A percentile compares a stretch with the other conserved stretches of the same genome.
These are phyloP conservation scores for Pseudomyrmex flavicornis DNA, from an alignment of 1,140 invertebrate genomes.

Conservation along the genomic window DNA sequence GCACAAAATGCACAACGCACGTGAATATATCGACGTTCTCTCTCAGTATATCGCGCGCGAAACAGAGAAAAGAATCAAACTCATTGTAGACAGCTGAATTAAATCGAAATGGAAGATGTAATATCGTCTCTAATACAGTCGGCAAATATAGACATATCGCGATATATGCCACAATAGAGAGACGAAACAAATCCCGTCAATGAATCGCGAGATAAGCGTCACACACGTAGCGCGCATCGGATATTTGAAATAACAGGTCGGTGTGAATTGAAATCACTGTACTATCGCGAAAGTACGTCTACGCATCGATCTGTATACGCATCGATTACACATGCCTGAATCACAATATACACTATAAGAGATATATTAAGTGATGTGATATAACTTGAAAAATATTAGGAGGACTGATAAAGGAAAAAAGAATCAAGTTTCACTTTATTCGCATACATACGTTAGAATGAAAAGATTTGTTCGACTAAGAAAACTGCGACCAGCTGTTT, in stretches of 20 bases:
- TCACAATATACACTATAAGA: too few species aligned
- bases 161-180: neutral
- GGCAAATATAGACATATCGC: constrained; percentile 27
- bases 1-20: neutral
- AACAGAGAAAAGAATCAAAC: constrained; percentile 21
- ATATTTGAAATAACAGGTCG: constrained; percentile 36
- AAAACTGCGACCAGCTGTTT: constrained; percentile 27
- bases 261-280: constrained; percentile 28
- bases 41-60: neutral
- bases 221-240: constrained; percentile 41
- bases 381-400: neutral
- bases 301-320: too few species aligned
- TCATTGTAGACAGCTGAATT: constrained; percentile 57
- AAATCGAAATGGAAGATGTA: constrained; percentile 5
- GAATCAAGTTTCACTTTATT: constrained; percentile 48
- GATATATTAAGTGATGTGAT: neutral
- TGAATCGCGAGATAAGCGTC: constrained; percentile 51
- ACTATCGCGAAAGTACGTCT: too few species aligned
- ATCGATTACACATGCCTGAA: too few species aligned
- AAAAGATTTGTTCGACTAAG: constrained; percentile 44
- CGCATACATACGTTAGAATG: constrained; percentile 40
- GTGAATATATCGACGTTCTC: constrained; percentile 5
- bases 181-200: constrained; percentile 1
- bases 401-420: neutral
- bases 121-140: constrained; percentile 7